Conservation (phyloP, 2,113 vertebrate genomes). For the Apaloderma vittatum region DNA sequence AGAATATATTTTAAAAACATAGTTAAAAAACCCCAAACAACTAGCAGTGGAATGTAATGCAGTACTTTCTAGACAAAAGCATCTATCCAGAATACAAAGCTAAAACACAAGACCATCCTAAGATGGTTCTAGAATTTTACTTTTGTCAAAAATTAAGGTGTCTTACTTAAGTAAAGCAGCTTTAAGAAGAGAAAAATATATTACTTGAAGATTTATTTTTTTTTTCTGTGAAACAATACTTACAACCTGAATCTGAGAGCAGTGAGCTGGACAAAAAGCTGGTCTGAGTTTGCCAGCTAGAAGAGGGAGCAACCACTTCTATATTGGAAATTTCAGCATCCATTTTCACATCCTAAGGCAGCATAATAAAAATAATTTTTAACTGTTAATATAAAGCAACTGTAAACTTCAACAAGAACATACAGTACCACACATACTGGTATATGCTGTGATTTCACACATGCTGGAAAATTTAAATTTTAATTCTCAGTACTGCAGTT, state of each 20-base stretch:
- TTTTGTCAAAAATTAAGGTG: not conserved
- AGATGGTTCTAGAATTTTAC: not conserved
- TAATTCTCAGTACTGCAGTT: not conserved
- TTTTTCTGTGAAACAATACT: slow-evolving; percentile 73
- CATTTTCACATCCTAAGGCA: slow-evolving; percentile 82
- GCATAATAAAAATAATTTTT: not conserved
- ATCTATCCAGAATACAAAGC: not conserved
- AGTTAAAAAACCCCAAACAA: not conserved
- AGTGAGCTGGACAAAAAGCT: slow-evolving; percentile 79
- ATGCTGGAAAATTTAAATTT: not conserved
- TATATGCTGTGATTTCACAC: not conserved
- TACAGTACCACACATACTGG: not conserved
- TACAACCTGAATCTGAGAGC: slow-evolving; percentile 81
- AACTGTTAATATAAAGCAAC: not conserved
- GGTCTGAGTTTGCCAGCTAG: slow-evolving; percentile 74
- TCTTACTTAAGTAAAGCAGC: not conserved
- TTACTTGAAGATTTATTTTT: not conserved
- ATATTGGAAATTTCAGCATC: slow-evolving; percentile 76
- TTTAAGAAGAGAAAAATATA: not conserved
- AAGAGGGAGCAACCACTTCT: slow-evolving; percentile 75
- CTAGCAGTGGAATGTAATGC: not conserved
- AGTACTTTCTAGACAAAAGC: not conserved
- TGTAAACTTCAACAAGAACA: slow-evolving; percentile 2
- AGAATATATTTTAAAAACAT: not conserved
- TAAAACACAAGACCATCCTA: not conserved